phyloP scores from a whole-genome alignment of 2,113 vertebrate species.

The Montifringilla adamsi region DNA sequence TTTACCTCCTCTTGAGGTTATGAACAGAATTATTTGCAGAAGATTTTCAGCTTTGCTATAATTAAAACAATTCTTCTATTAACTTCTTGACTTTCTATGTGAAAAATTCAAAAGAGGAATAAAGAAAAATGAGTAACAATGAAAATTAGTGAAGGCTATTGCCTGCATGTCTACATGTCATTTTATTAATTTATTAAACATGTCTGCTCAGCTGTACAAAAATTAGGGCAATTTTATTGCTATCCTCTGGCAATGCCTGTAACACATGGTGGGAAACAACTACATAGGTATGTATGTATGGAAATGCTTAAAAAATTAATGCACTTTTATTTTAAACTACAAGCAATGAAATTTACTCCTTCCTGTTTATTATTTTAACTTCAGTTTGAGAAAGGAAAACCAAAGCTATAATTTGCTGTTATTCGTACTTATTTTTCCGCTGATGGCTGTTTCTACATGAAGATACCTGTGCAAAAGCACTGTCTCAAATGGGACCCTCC shows the following conservation, averaged over 20 bases:
- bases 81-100: neutral
- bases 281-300: neutral
- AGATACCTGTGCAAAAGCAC: neutral
- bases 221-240: neutral
- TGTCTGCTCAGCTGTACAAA: neutral
- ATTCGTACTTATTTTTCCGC: neutral
- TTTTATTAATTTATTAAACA: conserved; percentile 18
- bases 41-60: neutral
- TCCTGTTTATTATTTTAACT: neutral
- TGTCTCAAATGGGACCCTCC: neutral
- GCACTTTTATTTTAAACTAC: neutral
- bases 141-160: conserved; percentile 20
- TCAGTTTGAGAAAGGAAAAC: neutral
- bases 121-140: neutral
- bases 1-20: neutral
- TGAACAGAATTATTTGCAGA: conserved; percentile 1
- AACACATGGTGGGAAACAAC: neutral
- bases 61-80: neutral
- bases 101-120: neutral
- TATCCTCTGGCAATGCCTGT: neutral
- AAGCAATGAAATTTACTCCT: neutral
- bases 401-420: neutral
- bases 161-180: neutral
- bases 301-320: neutral
- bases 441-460: neutral